A percentile compares a stretch with the other conserved stretches of the same genome.
Evolutionary conservation across 2,797 vertebrate species (phyloP).

Genomic region (Buceros bicornis): DNA sequence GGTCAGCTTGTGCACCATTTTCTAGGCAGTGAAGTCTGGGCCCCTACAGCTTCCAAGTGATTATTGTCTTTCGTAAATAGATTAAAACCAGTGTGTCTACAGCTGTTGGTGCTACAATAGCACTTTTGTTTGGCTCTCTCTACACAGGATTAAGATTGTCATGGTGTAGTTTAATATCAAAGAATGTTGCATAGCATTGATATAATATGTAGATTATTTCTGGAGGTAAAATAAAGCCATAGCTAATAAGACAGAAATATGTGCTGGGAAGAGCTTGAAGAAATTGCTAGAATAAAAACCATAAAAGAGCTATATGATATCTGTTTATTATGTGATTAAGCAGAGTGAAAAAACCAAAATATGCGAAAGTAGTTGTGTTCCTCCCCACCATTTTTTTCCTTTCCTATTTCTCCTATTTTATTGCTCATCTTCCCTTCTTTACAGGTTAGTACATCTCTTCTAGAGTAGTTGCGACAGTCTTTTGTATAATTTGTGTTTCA

Average conservation of each 20-base stretch:
- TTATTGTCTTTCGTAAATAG: neutral
- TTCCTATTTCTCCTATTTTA: neutral
- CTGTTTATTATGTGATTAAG: neutral
- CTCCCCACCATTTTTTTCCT: neutral
- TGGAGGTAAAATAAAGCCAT: constrained; percentile 3
- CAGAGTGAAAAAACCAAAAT: neutral
- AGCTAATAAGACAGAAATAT: neutral
- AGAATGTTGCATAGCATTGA: neutral
- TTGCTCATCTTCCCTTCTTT: neutral
- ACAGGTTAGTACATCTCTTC: neutral
- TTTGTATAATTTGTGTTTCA: neutral
- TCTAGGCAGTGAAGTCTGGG: neutral
- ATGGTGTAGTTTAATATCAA: neutral
- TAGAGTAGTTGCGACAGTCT: neutral
- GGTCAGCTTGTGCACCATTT: neutral
- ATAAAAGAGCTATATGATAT: neutral
- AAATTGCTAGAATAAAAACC: neutral
- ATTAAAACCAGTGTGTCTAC: neutral
- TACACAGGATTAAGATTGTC: neutral
- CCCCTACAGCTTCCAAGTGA: neutral
- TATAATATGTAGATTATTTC: constrained; percentile 1
- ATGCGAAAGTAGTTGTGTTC: neutral
- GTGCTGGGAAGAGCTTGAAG: neutral
- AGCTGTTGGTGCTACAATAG: neutral
- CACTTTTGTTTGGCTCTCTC: neutral